Conservation (phyloP, 2,113 vertebrate genomes). For the Trogon melanurus region DNA sequence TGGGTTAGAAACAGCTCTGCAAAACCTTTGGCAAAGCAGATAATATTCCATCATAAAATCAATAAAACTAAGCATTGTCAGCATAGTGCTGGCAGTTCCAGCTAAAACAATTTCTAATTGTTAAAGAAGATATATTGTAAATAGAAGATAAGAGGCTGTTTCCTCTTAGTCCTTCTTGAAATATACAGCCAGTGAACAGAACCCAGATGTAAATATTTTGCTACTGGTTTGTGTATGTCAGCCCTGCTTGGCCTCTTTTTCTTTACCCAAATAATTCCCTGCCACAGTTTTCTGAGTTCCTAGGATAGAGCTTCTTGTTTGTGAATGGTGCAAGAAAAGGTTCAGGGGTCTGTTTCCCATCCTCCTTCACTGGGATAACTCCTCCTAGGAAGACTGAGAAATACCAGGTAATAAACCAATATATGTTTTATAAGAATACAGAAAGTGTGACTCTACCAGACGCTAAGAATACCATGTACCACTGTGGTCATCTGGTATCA, state of each 20-base stretch:
- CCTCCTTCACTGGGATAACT: background rate
- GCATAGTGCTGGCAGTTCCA: constrained; percentile 50
- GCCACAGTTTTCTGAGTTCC: background rate
- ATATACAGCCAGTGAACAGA: background rate
- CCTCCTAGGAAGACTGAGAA: background rate
- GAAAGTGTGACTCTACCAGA: background rate
- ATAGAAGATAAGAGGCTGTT: background rate
- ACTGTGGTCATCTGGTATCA: background rate
- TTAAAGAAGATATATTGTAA: constrained; percentile 35
- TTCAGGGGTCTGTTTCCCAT: background rate
- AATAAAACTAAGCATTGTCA: constrained; percentile 64
- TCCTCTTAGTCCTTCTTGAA: background rate
- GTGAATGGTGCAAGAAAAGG: background rate
- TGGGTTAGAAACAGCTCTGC: constrained; percentile 64
- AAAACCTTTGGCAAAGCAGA: constrained; percentile 62
- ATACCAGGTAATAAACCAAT: background rate
- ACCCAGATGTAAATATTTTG: background rate
- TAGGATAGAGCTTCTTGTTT: background rate
- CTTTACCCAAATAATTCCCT: background rate
- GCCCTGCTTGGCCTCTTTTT: background rate
- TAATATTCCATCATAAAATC: constrained; percentile 71
- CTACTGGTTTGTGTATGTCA: background rate
- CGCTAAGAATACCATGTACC: background rate
- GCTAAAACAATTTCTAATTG: constrained; percentile 65
- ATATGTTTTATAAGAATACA: background rate